These are phyloP conservation scores for Sphinx pinastri DNA, from an alignment of 2,888 invertebrate genomes.

Conservation along the genomic window DNA sequence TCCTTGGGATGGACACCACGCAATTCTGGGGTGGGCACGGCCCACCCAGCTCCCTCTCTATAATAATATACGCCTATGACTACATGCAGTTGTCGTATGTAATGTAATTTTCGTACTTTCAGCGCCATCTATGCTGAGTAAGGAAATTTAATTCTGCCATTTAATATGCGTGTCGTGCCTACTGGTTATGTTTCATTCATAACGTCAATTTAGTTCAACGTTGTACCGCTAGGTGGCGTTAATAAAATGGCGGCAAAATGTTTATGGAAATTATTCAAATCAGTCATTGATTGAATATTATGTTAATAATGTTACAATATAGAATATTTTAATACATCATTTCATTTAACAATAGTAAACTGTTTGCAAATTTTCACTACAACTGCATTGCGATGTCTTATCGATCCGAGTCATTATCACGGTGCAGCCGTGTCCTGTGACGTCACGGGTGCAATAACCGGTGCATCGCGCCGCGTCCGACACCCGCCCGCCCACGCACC, in stretches of 20 bases:
- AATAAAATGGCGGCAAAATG: neutral
- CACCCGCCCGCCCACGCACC: slow-evolving; percentile 59
- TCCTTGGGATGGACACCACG: too few relatives aligned
- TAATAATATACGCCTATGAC: too few relatives aligned
- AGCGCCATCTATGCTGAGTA: neutral
- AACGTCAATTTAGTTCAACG: neutral
- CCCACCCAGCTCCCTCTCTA: too few relatives aligned
- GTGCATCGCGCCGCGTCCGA: slow-evolving; percentile 50
- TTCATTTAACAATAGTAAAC: too few relatives aligned
- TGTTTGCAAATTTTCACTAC: neutral
- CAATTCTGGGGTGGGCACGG: too few relatives aligned
- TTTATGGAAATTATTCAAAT: too few relatives aligned
- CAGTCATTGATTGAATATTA: too few relatives aligned
- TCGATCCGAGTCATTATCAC: slow-evolving; percentile 47
- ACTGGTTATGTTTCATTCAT: neutral
- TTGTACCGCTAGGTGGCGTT: slow-evolving; percentile 1
- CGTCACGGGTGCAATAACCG: slow-evolving; percentile 72
- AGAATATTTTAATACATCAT: too few relatives aligned
- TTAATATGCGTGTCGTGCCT: neutral
- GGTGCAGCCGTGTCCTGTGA: slow-evolving; percentile 47
- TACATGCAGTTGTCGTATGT: too few relatives aligned
- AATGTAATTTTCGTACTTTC: neutral
- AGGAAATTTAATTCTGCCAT: neutral
- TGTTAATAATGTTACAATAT: too few relatives aligned
- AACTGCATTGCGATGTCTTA: slow-evolving; percentile 27